Conservation (phyloP, 2,113 vertebrate species). For the Castor canadensis region DNA sequence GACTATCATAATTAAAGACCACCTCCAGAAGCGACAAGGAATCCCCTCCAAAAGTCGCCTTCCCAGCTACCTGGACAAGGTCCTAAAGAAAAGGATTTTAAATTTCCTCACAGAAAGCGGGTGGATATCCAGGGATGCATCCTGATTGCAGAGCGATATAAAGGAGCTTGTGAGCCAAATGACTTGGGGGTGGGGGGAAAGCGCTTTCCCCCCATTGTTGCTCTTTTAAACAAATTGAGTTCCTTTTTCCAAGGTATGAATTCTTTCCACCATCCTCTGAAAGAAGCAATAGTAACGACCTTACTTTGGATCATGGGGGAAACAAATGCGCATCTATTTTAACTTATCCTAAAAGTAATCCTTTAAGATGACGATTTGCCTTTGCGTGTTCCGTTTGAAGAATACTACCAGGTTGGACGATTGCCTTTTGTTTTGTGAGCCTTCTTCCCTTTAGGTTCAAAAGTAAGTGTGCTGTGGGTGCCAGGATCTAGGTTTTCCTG, state of each 20-base stretch:
- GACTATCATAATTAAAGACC: conserved; percentile 98
- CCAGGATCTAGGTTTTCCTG: not conserved
- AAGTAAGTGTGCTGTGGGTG: not conserved
- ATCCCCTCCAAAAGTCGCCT: conserved; percentile 97
- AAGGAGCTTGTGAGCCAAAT: not conserved
- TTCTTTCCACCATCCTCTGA: conserved; percentile 26
- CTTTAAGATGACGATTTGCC: not conserved
- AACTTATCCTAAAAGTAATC: not conserved
- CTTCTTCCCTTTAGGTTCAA: not conserved
- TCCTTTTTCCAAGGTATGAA: conserved; percentile 3
- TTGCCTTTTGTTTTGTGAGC: not conserved
- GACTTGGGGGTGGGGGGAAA: not conserved
- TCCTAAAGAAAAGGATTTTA: conserved; percentile 96
- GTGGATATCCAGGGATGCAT: conserved; percentile 96
- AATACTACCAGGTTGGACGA: not conserved
- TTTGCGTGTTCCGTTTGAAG: conserved; percentile 11
- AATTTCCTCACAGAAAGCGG: conserved; percentile 97
- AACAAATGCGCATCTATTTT: not conserved
- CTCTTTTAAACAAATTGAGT: conserved; percentile 36
- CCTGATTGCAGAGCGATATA: conserved; percentile 77
- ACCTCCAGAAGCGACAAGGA: conserved; percentile 96
- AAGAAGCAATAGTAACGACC: conserved; percentile 50
- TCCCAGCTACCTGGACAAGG: conserved; percentile 96
- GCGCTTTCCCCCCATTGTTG: not conserved
- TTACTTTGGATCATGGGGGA: conserved; percentile 65